Conservation (phyloP, 2,797 vertebrate species). For the Chelidonichthys spinosus region DNA sequence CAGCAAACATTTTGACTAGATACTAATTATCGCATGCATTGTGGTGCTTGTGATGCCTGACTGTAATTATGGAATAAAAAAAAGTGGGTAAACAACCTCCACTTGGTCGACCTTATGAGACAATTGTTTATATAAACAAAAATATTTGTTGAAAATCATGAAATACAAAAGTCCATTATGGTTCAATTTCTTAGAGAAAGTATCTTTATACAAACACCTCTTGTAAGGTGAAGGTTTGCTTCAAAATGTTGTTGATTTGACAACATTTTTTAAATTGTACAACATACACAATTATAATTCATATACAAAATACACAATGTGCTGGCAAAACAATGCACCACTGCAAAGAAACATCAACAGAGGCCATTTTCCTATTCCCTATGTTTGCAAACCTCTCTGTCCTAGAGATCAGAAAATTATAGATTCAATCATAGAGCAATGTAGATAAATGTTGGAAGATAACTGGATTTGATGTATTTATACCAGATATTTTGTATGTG, state of each 20-base stretch:
- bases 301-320: background rate
- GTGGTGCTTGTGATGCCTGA: background rate
- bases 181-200: background rate
- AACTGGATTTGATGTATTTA: background rate
- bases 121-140: background rate
- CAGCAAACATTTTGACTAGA: background rate
- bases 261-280: too few species aligned
- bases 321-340: constrained; percentile 14
- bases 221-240: too few species aligned
- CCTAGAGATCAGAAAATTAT: background rate
- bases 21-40: background rate
- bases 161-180: background rate
- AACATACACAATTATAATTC: too few species aligned
- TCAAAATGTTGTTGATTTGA: background rate
- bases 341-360: constrained; percentile 16
- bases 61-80: background rate
- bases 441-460: constrained; percentile 11
- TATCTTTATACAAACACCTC: background rate
- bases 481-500: background rate
- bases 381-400: constrained; percentile 5
- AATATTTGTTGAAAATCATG: background rate
- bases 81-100: too few species aligned
- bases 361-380: background rate
- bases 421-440: background rate
- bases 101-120: too few species aligned